These are phyloP conservation scores for Clupea harengus DNA, from an alignment of 2,113 vertebrate species.

Conservation along the genomic window DNA sequence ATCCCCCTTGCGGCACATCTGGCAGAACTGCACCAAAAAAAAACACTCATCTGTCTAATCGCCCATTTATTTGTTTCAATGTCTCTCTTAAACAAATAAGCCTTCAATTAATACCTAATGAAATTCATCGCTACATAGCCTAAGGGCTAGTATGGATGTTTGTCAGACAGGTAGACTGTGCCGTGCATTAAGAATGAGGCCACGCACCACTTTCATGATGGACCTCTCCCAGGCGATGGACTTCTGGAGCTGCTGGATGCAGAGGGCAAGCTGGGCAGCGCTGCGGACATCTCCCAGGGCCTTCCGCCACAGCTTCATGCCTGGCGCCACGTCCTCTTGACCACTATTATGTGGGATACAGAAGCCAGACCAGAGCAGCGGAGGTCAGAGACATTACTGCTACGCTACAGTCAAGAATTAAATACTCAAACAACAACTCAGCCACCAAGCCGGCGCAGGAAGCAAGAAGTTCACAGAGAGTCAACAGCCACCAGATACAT, in stretches of 20 bases:
- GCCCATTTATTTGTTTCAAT: background rate
- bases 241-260: slow-evolving; percentile 87
- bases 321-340: slow-evolving; percentile 86
- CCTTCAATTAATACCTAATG: too few species aligned
- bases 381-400: slow-evolving; percentile 25
- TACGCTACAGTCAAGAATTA: background rate
- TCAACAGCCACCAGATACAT: background rate
- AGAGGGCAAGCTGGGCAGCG: slow-evolving; percentile 85
- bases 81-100: too few species aligned
- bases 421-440: background rate
- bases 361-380: slow-evolving; percentile 57
- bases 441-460: slow-evolving; percentile 29
- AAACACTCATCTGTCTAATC: background rate
- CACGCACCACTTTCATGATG: slow-evolving; percentile 93
- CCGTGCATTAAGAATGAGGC: slow-evolving; percentile 7
- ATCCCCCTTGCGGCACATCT: slow-evolving; percentile 85
- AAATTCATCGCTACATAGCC: too few species aligned
- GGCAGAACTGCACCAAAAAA: slow-evolving; percentile 80
- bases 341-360: slow-evolving; percentile 71
- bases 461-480: slow-evolving; percentile 25
- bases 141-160: too few species aligned
- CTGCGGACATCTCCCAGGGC: slow-evolving; percentile 81
- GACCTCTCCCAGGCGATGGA: slow-evolving; percentile 91
- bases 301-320: slow-evolving; percentile 84
- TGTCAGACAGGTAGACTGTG: too few species aligned